These are phyloP conservation scores for Australoheros facetus DNA, from an alignment of 2,797 vertebrate genomes.

Conservation along the genomic window DNA sequence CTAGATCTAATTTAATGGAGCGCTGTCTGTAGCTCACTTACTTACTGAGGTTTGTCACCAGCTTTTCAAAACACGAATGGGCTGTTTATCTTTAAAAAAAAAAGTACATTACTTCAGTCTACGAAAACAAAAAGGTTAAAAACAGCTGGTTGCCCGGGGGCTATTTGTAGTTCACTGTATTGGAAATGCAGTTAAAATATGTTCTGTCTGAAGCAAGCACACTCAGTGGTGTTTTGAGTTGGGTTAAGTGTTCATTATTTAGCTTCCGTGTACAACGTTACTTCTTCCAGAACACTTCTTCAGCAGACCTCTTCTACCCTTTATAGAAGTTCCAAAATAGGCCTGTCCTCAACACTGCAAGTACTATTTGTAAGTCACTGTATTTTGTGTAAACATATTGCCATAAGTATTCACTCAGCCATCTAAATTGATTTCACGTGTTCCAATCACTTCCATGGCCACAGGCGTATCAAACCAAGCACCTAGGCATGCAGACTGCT, in stretches of 20 bases:
- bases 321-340: neutral
- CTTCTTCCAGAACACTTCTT: neutral
- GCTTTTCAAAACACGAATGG: neutral
- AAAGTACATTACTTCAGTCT: too few species aligned
- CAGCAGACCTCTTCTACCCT: neutral
- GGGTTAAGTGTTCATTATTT: conserved; percentile 2
- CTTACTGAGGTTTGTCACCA: neutral
- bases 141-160: neutral
- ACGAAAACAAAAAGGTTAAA: neutral
- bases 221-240: conserved; percentile 6
- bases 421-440: too few species aligned
- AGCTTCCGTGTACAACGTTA: neutral
- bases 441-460: too few species aligned
- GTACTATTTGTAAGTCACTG: neutral
- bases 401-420: too few species aligned
- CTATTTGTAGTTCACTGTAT: neutral
- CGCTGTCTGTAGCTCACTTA: neutral
- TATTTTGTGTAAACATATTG: neutral
- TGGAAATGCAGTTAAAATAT: neutral
- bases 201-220: neutral
- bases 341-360: neutral
- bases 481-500: too few species aligned
- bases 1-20: neutral
- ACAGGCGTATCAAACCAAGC: too few species aligned
- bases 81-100: neutral